Percentiles rank a stretch among this genome's conserved stretches.
Conservation (phyloP, 2,113 vertebrate species). For the Heloderma charlesbogerti region DNA sequence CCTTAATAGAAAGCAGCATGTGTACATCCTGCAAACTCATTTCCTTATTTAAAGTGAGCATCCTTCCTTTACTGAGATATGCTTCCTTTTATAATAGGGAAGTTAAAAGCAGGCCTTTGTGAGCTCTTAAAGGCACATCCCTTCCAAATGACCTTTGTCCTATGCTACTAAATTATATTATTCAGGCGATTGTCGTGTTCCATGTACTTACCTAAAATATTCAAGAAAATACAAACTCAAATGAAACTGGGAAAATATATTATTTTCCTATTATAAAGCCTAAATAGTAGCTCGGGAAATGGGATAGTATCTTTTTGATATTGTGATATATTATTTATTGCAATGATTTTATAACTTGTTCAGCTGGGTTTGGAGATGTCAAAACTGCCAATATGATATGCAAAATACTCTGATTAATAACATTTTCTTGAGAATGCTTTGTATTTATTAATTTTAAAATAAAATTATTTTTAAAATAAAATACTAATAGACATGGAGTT, state of each 20-base stretch:
- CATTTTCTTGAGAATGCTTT: not conserved
- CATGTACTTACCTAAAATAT: slow-evolving; percentile 70
- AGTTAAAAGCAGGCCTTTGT: slow-evolving; percentile 82
- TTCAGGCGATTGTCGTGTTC: slow-evolving; percentile 68
- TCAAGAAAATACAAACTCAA: slow-evolving; percentile 71
- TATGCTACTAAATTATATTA: slow-evolving; percentile 73
- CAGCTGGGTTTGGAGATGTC: not conserved
- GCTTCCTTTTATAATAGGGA: slow-evolving; percentile 83
- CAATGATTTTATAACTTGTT: slow-evolving; percentile 17
- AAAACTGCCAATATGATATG: not conserved
- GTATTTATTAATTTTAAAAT: not conserved
- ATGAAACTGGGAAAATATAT: slow-evolving; percentile 78
- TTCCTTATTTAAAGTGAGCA: slow-evolving; percentile 91
- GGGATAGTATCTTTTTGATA: slow-evolving; percentile 19
- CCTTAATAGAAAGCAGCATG: slow-evolving; percentile 89
- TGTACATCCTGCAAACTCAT: slow-evolving; percentile 87
- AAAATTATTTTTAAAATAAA: not conserved
- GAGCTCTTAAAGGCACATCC: slow-evolving; percentile 83
- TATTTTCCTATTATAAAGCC: slow-evolving; percentile 73
- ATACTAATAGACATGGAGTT: not conserved
- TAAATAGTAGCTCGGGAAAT: slow-evolving; percentile 65
- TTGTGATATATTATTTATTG: slow-evolving; percentile 58
- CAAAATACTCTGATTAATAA: not conserved
- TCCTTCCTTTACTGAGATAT: slow-evolving; percentile 86
- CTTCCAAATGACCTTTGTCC: slow-evolving; percentile 87